Base-by-base conservation (phyloP, 2,113 vertebrate genomes). In the Puntigrus tetrazona region DNA sequence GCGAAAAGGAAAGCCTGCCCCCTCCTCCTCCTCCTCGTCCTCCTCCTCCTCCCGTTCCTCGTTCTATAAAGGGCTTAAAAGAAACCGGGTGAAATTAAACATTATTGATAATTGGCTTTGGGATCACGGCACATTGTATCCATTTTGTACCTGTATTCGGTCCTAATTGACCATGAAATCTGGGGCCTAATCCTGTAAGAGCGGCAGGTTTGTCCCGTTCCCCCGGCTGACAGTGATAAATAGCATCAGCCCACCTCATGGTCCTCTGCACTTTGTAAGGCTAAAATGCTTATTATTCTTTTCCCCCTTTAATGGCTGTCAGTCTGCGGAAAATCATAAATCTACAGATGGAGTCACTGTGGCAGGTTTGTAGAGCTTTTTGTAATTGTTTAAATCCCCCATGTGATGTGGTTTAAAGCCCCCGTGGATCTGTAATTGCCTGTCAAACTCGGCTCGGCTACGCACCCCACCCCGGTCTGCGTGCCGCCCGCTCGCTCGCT, bases 101-200 rank as follows among this genome's bases (percentile, higher is more conserved):
- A 88, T 93, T 92, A 91, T 93, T 90, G 91, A 92, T 94, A 94
- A 93, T 94, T 95, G 92, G 87, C 89, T 92, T 87, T 87, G 85
- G 94, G 92, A 92, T 95, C 92, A 92, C 63, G 91, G 84, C 70
- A 59, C 85, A 88, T 91, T 83, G 81, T 90, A 93, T 92, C 89
- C 91, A 88, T 90, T 93, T 94, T 94, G 88, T 94, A 92, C 91
- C 87, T 94, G 90, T 91, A 91, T 94, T 94, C 94, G 92, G 41
- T 85, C 89, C 91, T 94, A 94, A 95, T 92, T 94, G 94, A 94
- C 92, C 92, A 85, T 94, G 93, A 94, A 95, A 94, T 94, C 90
- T 93, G 89, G 85, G 88, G 88, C 91, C 87, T 89, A 94, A 91
- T 90, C 89, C 14, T 0, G 86, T 90, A 92, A 90, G 91, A 69